These are phyloP conservation scores for Aporophyla nigra DNA, from an alignment of 2,888 invertebrate species.

Conservation along the genomic window DNA sequence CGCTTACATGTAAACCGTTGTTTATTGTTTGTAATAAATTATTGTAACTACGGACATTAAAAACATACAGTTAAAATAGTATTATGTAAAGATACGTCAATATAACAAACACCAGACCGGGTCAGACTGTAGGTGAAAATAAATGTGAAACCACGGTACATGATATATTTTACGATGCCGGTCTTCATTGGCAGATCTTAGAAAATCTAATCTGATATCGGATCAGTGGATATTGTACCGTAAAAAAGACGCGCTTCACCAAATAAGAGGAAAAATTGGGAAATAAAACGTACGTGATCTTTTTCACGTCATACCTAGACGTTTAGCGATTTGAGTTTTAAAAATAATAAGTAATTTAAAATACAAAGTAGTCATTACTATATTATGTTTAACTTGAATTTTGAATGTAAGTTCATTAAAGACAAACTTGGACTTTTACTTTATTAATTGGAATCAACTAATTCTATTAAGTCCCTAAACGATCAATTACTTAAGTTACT, in stretches of 20 bases:
- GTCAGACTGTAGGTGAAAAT: slow-evolving; percentile 24
- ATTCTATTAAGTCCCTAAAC: slow-evolving; percentile 15
- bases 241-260: slow-evolving; percentile 25
- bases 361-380: not conserved
- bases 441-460: slow-evolving; percentile 2
- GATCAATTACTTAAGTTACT: slow-evolving; percentile 29
- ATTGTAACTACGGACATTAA: slow-evolving; percentile 18
- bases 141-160: slow-evolving; percentile 25
- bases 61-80: slow-evolving; percentile 15
- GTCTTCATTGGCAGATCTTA: slow-evolving; percentile 44
- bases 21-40: slow-evolving; percentile 27
- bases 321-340: not conserved
- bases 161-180: not conserved
- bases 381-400: not conserved
- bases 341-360: slow-evolving; percentile 7
- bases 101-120: slow-evolving; percentile 17
- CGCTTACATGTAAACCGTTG: not conserved
- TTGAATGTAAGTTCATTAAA: no score
- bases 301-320: slow-evolving; percentile 15
- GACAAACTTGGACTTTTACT: not conserved
- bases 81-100: not conserved
- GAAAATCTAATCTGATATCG: slow-evolving; percentile 54
- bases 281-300: slow-evolving; percentile 41
- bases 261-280: slow-evolving; percentile 46
- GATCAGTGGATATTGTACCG: slow-evolving; percentile 35